Base-by-base conservation (phyloP, 2,113 vertebrate genomes). In the Hippocampus comes region DNA sequence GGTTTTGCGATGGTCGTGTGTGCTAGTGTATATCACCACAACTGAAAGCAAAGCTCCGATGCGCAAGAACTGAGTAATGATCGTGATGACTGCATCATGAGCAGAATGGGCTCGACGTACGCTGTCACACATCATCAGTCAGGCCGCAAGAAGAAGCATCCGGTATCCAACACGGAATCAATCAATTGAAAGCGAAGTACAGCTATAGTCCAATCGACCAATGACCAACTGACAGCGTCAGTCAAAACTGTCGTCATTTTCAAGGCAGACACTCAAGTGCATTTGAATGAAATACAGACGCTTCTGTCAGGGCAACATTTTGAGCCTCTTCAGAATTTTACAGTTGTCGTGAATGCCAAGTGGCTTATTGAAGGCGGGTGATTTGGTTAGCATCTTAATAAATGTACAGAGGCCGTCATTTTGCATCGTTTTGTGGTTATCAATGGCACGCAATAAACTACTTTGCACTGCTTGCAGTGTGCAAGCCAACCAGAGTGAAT, bases 261-360 rank as follows among this genome's bases (percentile, higher is more conserved):
- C 10, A 56, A 56, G 21, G 55, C 23, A 25, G 8, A 27, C 14
- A 17, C 3, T n/a, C 21, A 3, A n/a, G 49, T 20, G 18, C 49
- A 21, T 63, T 20, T 42, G 4, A 11, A 57, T 70, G 64, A 74
- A 70, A 70, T 61, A 75, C 51, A 79, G 25, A 83, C 46, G 73
- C 80, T 53, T 21, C 49, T 53, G 49, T 53, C 18, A 53, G 49
- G 18, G 18, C 20, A 53, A 6, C 49, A 51, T 51, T 84, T 73
- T 72, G 78, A 85, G 71, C 64, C 1, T 42, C 70, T 82, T 55
- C 70, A 77, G 65, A 77, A 82, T 86, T 82, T 43, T n/a, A 83
- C 65, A 27, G 69, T 2, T 71, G 38, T 57, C 56, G 68, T 68
- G 75, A 79, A 83, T 49, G 78, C 74, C 53, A 60, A 27, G 66